Evolutionary conservation across 1,140 invertebrate species (phyloP).

Genomic region (Zaprionus ghesquierei): DNA sequence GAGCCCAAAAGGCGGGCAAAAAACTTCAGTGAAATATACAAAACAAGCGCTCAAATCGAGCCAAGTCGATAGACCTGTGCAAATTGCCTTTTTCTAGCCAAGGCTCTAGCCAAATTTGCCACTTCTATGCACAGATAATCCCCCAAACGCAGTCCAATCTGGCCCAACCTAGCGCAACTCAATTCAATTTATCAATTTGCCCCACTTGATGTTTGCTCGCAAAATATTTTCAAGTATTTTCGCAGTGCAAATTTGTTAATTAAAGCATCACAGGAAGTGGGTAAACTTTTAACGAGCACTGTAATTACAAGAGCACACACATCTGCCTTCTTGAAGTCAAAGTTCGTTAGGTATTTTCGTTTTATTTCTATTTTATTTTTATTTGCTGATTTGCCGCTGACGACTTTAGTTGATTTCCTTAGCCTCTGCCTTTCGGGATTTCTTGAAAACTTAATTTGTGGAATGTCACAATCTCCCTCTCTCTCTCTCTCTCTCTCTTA

Average conservation of each 20-base stretch:
- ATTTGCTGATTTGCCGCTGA: conserved; percentile 7
- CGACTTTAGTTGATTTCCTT: conserved; percentile 60
- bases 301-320: neutral
- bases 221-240: neutral
- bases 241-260: neutral
- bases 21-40: neutral
- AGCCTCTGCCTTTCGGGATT: conserved; percentile 37
- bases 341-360: neutral
- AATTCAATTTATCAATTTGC: neutral
- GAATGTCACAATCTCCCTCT: neutral
- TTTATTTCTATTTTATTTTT: conserved; percentile 42
- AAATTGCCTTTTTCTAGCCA: neutral
- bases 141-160: neutral
- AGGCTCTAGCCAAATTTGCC: neutral
- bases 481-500: neutral
- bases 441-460: conserved; percentile 62
- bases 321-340: conserved; percentile 12
- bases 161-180: neutral
- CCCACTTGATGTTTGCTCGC: neutral
- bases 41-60: neutral
- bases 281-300: neutral
- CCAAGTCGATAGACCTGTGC: neutral
- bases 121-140: neutral
- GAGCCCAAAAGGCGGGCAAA: neutral
- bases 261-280: neutral